Evolutionary conservation across 2,797 vertebrate species (phyloP), one percentile per base, ranked within the genome.

Genomic region (Leontocebus nigricollis): DNA sequence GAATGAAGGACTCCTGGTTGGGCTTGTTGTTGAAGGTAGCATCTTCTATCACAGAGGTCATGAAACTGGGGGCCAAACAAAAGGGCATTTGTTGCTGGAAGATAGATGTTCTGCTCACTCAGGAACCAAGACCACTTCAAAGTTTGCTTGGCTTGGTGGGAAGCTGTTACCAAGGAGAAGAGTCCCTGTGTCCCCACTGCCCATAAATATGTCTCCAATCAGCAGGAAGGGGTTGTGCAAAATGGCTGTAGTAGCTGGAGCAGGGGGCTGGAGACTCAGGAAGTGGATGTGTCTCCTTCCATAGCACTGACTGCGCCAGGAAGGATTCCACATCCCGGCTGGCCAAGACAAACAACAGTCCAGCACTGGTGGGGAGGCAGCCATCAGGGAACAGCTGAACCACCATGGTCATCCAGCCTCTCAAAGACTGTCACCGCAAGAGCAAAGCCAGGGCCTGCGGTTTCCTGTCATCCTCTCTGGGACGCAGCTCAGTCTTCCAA

Each of bases 291-390:
- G 89, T 98, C 98, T 98, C 96, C 96, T 95, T 95, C 26, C 88
- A 97, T 87, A 76, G 57, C 86, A 94, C 90, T 80, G 97, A 97
- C 92, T 79, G 94, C 95, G 95, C 20, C 85, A 98, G 89, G 93
- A 97, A 98, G 96, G 91, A 89, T 98, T 98, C 98, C 97, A 94
- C 77, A 97, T 95, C 85, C 90, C 57, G 39, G 67, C 84, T 94
- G 97, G 98, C 98, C 98, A 99, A 99, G 79, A 98, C 97, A 98
- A 98, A 99, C 98, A 98, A 98, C 94, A 96, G 97, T 80, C 88
- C 94, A 97, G 96, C 76, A 92, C 97, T 98, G 98, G 98, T 59
- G 89, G 20, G 33, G 97, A 98, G 95, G 94, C 93, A 97, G 97
- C 97, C 97, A 95, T 88, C 55, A 90, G 98, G 27, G 7, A 98